Percentiles rank a stretch among this genome's conserved stretches.
These are phyloP conservation scores for Heliornis fulica DNA, from an alignment of 2,113 vertebrate genomes.

Conservation along the genomic window DNA sequence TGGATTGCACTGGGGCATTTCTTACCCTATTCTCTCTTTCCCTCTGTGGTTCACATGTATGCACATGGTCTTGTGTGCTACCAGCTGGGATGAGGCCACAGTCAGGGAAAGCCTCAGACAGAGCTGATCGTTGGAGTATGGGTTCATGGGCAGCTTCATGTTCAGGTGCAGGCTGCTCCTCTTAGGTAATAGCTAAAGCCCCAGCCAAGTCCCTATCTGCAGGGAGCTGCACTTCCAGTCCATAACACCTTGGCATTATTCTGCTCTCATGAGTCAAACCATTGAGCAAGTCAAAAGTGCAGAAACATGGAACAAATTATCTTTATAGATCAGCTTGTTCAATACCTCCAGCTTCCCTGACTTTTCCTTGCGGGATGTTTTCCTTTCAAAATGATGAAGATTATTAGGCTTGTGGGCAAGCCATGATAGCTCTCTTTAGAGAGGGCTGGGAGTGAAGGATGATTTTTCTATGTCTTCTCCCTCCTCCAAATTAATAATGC, in stretches of 20 bases:
- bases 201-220: conserved; percentile 70
- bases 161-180: conserved; percentile 69
- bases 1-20: background rate
- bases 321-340: conserved; percentile 55
- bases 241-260: conserved; percentile 67
- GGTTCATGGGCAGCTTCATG: conserved; percentile 61
- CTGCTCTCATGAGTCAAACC: conserved; percentile 66
- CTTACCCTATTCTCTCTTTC: background rate
- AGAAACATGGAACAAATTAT: conserved; percentile 70
- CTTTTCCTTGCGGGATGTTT: background rate
- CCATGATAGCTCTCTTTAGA: conserved; percentile 6
- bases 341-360: conserved; percentile 14
- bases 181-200: conserved; percentile 70
- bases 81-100: conserved; percentile 49
- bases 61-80: background rate
- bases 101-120: background rate
- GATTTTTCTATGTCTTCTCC: background rate
- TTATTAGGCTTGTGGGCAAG: conserved; percentile 36
- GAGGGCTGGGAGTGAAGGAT: background rate
- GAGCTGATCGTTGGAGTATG: background rate
- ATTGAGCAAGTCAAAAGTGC: conserved; percentile 56
- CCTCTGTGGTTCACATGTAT: background rate
- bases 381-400: conserved; percentile 44
- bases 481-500: background rate
- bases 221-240: conserved; percentile 62